Base-by-base conservation (phyloP, 2,888 invertebrate species). In the Ceraclea dissimilis region DNA sequence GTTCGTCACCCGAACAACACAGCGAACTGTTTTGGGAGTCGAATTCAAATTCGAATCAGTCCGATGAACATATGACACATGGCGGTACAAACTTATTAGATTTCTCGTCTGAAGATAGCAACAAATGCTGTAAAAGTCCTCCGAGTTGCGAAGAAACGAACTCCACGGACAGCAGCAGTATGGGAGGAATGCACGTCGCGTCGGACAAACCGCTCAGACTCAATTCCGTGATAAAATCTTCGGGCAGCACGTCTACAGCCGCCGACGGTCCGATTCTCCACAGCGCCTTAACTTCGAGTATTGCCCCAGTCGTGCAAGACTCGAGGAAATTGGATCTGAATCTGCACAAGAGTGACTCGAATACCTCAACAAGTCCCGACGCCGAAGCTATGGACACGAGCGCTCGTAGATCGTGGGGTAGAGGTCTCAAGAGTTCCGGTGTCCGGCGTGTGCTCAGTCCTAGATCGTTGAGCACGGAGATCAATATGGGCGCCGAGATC, bases 91-190 rank as follows among this genome's bases (percentile, higher is more conserved):
- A 57, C 17, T 50, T 62, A 11, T 58, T 74, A 21, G 74, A 76
- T 52, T 77, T 71, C 56, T 76, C 75, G 62, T 75, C 74, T 56
- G 77, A 78, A 61, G 62, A 60, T 22, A 76, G 74, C 58, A 77
- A 77, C 48, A 77, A 77, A 57, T 76, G 76, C 62, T 75, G 75
- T 63, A 75, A 74, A 55, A 77, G 75, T 57, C 75, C 77, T 0
- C 49, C 56, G 1, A 71, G 70, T 0, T 69, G 65, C 61, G 76
- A 77, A 49, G 75, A 76, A 62, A 70, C 71, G 1, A 73, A 74
- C 49, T 75, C 75, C 0, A 75, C 74, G 0, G 76, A 77, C 51
- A 57, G 57, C 44, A 60, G 61, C 49, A 60, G 60, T 50, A 47
- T 58, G 1, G 60, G 58, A 18, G 60, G 57, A 6, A 55, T 50